These are phyloP conservation scores for Heliocidaris erythrogramma DNA, from an alignment of 35 echinoderm and acorn worm species.

Conservation along the genomic window DNA sequence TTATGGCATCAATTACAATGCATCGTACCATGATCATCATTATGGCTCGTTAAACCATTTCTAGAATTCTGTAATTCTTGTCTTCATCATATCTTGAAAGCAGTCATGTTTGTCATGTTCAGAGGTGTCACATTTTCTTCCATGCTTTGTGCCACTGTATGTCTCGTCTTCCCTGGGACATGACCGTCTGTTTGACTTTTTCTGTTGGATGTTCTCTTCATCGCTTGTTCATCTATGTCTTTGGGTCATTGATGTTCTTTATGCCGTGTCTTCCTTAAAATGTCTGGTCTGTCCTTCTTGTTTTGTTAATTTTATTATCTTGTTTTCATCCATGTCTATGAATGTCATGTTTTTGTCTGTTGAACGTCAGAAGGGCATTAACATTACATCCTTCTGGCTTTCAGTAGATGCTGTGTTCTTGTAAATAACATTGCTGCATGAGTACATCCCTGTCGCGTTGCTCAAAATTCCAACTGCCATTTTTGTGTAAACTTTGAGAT, in stretches of 20 bases:
- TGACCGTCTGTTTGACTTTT: no score
- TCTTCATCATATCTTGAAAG: no score
- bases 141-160: neutral
- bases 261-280: no score
- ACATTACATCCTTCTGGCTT: neutral
- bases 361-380: no score
- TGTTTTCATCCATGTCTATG: neutral
- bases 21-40: neutral
- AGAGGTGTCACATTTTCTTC: neutral
- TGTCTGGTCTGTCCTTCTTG: no score
- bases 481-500: neutral
- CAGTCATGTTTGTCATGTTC: neutral
- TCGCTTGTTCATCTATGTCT: no score
- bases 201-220: no score
- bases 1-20: neutral
- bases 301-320: neutral
- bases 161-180: neutral
- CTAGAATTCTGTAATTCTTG: no score
- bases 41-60: neutral
- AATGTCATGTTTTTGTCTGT: neutral
- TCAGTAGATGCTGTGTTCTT: neutral
- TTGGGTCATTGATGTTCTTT: no score
- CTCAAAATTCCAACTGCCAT: neutral
- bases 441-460: neutral
- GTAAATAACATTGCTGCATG: neutral